Base-by-base conservation (phyloP, 2,113 vertebrate species). In the Myotis yumanensis region DNA sequence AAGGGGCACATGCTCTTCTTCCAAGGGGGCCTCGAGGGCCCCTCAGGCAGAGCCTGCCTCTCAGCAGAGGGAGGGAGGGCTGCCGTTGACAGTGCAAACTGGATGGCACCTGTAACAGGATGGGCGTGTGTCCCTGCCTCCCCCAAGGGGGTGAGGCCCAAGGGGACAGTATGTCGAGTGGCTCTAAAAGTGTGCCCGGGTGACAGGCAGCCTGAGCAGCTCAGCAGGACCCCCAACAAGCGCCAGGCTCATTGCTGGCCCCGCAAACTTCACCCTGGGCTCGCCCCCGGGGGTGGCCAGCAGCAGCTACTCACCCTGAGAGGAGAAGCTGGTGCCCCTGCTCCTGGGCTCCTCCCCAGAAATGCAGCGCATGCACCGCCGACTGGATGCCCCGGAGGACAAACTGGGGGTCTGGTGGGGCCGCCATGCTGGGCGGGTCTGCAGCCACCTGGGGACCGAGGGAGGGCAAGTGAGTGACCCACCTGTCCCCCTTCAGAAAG, bases 331-430 rank as follows among this genome's bases (percentile, higher is more conserved):
- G 99, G 32, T 76, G 30, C 9, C 97, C 97, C 0, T 94, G 96
- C 43, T 88, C 97, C 22, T 89, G 90, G 90, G 80, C 89, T 7
- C 57, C 81, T 69, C 98, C 98, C 72, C 96, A 98, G 95, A 99
- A 99, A 93, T 98, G 98, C 75, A 99, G 98, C 0, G 99, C 87
- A 62, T 99, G 99, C 72, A 99, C 98, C 3, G 99, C 94, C 10
- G 98, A 98, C 9, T 97, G 93, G 0, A 98, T 94, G 2, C 99
- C 99, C 96, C 99, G 98, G 57, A 99, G 98, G 86, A 99, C 99
- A 94, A 99, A 99, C 97, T 97, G 95, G 7, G 99, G 99, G 57
- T 98, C 98, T 0, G 99, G 97, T 98, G 98, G 35, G 40, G 57
- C 37, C 1, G 86, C 94, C 97, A 97, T 97, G 89, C 9, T 10